phyloP scores from a whole-genome alignment of 2,797 vertebrate species.

The Myoxocephalus aenaeus region DNA sequence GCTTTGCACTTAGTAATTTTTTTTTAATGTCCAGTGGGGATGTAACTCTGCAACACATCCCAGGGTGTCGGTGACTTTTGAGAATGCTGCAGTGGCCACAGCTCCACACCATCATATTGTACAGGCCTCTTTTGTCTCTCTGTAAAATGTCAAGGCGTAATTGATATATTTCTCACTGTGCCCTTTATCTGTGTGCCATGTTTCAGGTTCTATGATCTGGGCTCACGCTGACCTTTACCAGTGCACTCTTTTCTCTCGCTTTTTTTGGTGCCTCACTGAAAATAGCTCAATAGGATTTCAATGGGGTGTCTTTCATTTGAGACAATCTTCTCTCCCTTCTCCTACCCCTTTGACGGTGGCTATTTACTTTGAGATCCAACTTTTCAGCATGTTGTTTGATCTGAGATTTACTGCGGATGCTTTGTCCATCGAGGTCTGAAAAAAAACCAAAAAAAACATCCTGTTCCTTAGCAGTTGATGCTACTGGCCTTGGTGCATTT shows the following conservation, averaged over 20 bases:
- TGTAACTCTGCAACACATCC: not conserved
- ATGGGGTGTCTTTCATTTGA: slow-evolving; percentile 80
- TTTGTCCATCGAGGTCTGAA: slow-evolving; percentile 61
- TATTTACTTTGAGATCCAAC: slow-evolving; percentile 78
- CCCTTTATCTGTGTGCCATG: slow-evolving; percentile 80
- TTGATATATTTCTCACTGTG: slow-evolving; percentile 83
- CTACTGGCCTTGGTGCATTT: slow-evolving; percentile 13
- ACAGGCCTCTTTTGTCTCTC: slow-evolving; percentile 77
- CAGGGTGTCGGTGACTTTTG: slow-evolving; percentile 46
- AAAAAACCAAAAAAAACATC: slow-evolving; percentile 36
- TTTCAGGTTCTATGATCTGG: slow-evolving; percentile 81
- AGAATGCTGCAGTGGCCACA: slow-evolving; percentile 43
- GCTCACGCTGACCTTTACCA: slow-evolving; percentile 82
- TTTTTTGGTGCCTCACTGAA: slow-evolving; percentile 67
- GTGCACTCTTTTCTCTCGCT: slow-evolving; percentile 67
- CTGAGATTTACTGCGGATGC: slow-evolving; percentile 68
- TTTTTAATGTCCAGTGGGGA: not conserved
- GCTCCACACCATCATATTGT: slow-evolving; percentile 56
- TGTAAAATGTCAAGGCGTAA: slow-evolving; percentile 86
- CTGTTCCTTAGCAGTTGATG: slow-evolving; percentile 38
- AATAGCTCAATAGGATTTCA: slow-evolving; percentile 82
- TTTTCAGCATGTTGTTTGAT: slow-evolving; percentile 77
- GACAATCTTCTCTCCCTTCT: slow-evolving; percentile 77
- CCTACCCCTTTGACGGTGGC: slow-evolving; percentile 69
- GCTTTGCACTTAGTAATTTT: slow-evolving; percentile 8